These are phyloP conservation scores for Holothuria leucospilota DNA, from an alignment of 53 echinoderm and acorn worm species.

Conservation along the genomic window DNA sequence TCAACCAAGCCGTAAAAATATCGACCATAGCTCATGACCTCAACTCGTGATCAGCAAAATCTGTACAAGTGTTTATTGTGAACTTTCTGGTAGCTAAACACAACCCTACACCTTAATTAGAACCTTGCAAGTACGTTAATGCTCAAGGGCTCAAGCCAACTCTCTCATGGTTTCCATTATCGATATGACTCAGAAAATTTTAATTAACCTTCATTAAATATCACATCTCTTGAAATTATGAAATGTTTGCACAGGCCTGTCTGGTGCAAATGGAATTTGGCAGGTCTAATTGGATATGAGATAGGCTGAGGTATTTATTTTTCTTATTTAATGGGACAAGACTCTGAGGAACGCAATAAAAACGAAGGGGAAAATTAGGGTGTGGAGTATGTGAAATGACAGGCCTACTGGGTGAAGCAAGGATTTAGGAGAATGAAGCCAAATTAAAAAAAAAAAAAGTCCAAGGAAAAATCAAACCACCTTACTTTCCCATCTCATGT, in stretches of 20 bases:
- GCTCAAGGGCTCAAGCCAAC: slow-evolving; percentile 48
- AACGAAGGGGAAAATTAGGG: slow-evolving; percentile 29
- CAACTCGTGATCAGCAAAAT: slow-evolving; percentile 33
- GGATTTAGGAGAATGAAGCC: no score
- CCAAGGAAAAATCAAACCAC: no score
- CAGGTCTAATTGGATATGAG: slow-evolving; percentile 54
- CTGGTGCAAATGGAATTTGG: slow-evolving; percentile 54
- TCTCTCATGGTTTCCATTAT: slow-evolving; percentile 51
- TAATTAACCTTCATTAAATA: slow-evolving; percentile 57
- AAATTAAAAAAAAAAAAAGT: no score
- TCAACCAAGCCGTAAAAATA: slow-evolving; percentile 33
- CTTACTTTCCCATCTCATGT: no score
- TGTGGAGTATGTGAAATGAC: slow-evolving; percentile 34
- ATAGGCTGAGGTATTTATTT: slow-evolving; percentile 56
- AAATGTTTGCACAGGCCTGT: slow-evolving; percentile 53
- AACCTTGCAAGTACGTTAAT: slow-evolving; percentile 48
- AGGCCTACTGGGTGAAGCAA: no score
- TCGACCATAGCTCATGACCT: slow-evolving; percentile 45
- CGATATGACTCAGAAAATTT: slow-evolving; percentile 54
- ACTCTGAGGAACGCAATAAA: slow-evolving; percentile 52
- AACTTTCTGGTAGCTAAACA: slow-evolving; percentile 48
- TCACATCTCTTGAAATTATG: slow-evolving; percentile 56
- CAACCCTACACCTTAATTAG: slow-evolving; percentile 52
- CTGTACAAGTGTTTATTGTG: slow-evolving; percentile 49
- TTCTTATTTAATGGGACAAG: slow-evolving; percentile 52